Evolutionary conservation across 2,113 vertebrate species (phyloP).

Genomic region (Coreoperca whiteheadi): DNA sequence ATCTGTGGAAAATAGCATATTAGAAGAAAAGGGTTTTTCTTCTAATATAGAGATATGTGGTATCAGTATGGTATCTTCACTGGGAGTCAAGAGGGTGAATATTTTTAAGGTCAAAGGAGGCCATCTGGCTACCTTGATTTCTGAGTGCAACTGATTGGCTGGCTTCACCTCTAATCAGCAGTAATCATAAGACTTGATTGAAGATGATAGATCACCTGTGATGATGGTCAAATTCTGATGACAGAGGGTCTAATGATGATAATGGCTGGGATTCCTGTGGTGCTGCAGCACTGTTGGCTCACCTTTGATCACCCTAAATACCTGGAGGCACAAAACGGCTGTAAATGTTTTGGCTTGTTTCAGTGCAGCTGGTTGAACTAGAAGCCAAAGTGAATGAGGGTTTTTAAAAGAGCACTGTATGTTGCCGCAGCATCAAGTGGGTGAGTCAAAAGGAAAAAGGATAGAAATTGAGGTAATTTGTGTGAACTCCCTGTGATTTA

Average conservation of each 20-base stretch:
- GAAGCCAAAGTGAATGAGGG: slow-evolving; percentile 7
- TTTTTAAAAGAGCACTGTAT: background rate
- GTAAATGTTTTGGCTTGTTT: slow-evolving; percentile 24
- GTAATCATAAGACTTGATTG: slow-evolving; percentile 74
- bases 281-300: slow-evolving; percentile 20
- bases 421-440: background rate
- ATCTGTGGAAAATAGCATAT: slow-evolving; percentile 9
- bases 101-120: slow-evolving; percentile 35
- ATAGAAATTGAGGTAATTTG: background rate
- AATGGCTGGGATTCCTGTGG: slow-evolving; percentile 42
- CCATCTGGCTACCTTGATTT: slow-evolving; percentile 55
- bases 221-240: slow-evolving; percentile 62
- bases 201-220: slow-evolving; percentile 60
- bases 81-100: slow-evolving; percentile 6
- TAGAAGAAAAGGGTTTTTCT: background rate
- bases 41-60: background rate
- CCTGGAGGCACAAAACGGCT: background rate
- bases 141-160: slow-evolving; percentile 62
- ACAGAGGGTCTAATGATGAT: slow-evolving; percentile 47
- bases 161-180: slow-evolving; percentile 61
- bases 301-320: slow-evolving; percentile 55
- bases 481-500: slow-evolving; percentile 17
- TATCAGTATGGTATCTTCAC: background rate
- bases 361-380: slow-evolving; percentile 10
- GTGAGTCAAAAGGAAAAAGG: background rate